Base-by-base conservation (phyloP, 1,140 invertebrate species). In the Agrilus planipennis region DNA sequence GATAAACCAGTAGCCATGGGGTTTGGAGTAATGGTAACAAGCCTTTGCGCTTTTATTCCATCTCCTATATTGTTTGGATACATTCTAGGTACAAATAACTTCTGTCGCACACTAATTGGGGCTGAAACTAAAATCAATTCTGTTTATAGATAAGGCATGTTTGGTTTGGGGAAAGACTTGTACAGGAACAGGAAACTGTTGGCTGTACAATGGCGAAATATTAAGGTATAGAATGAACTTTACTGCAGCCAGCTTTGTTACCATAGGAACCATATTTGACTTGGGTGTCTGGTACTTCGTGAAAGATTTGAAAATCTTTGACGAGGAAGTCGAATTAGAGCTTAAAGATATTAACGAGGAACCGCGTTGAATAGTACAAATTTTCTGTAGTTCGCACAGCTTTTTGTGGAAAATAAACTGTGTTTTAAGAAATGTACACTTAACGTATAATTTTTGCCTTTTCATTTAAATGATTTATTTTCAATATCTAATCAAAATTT, bases 121-220 rank as follows among this genome's bases (percentile, higher is more conserved):
- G n/a, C n/a, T n/a, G n/a, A n/a, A n/a, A 17, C 36, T 11, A 25
- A 27, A 35, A 14, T 38, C 9, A 38, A 38, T 16, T 38, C 17
- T 38, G 49, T 45, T 63, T 62, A 11, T 51, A 78, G 75, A 77
- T 64, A 69, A 68, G 27, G 72, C 76, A 11, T 83, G 80, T 49
- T 50, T 81, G 2, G 74, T 82, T 10, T 83, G 80, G 80, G 80
- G 79, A 11, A 79, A 77, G 54, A 81, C 79, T 7, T 82, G 79
- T 51, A 65, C 70, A 4, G 75, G 74, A 34, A 79, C 69, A 27
- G 79, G 80, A 37, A 82, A 83, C 52, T 82, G 79, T 55, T 82
- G 79, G 79, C 57, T 81, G 1, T 82, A 80, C 49, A 74, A 81
- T 56, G 73, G 76, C 5, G 68, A 71, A 46, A 66, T 65, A 15